Base-by-base conservation (phyloP, 2,888 invertebrate genomes). In the Oligia fasciuncula region DNA sequence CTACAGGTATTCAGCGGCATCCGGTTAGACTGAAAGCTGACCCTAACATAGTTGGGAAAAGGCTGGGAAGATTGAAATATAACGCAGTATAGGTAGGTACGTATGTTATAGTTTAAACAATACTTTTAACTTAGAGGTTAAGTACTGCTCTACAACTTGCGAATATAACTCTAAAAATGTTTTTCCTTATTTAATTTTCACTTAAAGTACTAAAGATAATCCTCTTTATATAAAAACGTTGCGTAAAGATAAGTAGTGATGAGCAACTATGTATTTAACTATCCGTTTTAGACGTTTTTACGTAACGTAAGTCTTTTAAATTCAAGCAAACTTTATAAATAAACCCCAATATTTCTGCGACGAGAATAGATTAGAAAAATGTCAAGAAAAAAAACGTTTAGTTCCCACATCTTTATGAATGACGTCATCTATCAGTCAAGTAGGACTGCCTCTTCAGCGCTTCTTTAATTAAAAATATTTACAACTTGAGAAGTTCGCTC, bases 381-480 rank as follows among this genome's bases (percentile, higher is more conserved):
- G 46, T 62, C 77, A 69, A 68, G 4, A 29, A 23, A 71, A 71
- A 46, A 60, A 66, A 51, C 14, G 49, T 71, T 63, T 63, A 0
- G 57, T 49, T 57, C 35, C 23, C 43, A 9, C 46, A 68, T 76
- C 54, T 76, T 76, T 54, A 60, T 65, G 8, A 74, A 73, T 66
- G 63, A 65, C 75, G 40, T 76, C 74, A 73, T 14, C 60, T 40
- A 62, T 78, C 63, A 68, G 57, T 72, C 13, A n/a, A 76, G 29
- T 35, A n/a, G n/a, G n/a, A 19, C 14, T 14, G 23, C 73, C 73
- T 46, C 19, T 66, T 75, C 46, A 49, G n/a, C 62, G 43, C 23
- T 62, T 68, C 57, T 54, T 23, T 76, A 76, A 78, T 86, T 84
- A 73, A 86, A 85, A 82, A 82, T 79, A 79, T 86, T 86, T 78